Evolutionary conservation across 2,888 invertebrate species (phyloP).

Genomic region (Hemaris fuciformis): DNA sequence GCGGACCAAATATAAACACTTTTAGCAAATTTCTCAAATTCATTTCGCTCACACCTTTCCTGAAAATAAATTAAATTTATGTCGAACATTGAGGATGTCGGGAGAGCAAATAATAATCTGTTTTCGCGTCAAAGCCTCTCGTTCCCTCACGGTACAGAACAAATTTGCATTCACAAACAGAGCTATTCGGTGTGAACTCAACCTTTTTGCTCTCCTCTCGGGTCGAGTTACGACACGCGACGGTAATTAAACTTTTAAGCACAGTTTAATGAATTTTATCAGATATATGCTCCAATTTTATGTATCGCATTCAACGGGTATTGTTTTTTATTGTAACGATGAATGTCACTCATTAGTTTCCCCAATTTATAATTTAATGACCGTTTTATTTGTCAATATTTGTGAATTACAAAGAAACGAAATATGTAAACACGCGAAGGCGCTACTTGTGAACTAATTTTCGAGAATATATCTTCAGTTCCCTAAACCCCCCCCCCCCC

Average conservation of each 20-base stretch:
- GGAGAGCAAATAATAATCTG: background rate
- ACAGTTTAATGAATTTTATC: background rate
- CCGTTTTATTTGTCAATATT: no score
- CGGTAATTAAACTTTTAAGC: background rate
- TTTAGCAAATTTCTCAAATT: background rate
- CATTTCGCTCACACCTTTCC: background rate
- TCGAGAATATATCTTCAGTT: no score
- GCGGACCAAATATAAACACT: background rate
- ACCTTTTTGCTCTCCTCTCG: background rate
- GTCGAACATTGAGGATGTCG: background rate
- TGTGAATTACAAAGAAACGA: no score
- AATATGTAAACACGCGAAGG: no score
- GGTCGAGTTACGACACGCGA: background rate
- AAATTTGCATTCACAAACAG: conserved; percentile 30
- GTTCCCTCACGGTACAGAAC: conserved; percentile 14
- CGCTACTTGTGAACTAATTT: no score
- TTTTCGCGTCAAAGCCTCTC: background rate
- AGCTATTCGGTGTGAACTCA: conserved; percentile 17
- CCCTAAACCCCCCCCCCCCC: no score
- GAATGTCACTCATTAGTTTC: no score
- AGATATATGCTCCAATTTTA: background rate
- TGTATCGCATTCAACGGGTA: background rate
- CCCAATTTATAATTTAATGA: no score
- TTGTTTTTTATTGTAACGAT: no score
- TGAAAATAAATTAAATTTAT: background rate